Evolutionary conservation across 2,797 vertebrate genomes (phyloP).

Genomic region (Ctenosaura bakeri): DNA sequence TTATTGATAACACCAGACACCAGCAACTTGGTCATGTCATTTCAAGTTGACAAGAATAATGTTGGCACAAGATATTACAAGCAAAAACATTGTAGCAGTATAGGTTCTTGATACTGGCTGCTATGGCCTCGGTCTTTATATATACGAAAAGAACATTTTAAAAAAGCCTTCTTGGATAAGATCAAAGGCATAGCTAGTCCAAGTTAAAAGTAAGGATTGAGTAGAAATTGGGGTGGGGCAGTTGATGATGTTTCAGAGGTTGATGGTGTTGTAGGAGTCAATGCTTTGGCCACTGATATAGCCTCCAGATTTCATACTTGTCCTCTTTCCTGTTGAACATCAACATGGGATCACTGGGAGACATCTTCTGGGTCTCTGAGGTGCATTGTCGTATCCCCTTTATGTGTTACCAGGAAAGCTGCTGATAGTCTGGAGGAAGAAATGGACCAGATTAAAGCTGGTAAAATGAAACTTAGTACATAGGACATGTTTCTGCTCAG

Average conservation of each 20-base stretch:
- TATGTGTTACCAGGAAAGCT: background rate
- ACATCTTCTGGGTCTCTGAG: too few species aligned
- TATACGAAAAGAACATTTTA: background rate
- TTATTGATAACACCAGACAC: background rate
- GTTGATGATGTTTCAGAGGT: too few species aligned
- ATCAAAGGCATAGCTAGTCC: too few species aligned
- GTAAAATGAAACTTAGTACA: background rate
- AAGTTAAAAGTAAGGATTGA: too few species aligned
- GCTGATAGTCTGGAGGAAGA: background rate
- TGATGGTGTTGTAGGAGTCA: too few species aligned
- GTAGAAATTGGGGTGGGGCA: too few species aligned
- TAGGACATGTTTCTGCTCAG: background rate
- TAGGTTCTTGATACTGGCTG: background rate
- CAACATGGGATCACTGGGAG: too few species aligned
- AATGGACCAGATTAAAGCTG: background rate
- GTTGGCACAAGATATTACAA: background rate
- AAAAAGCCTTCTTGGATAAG: too few species aligned
- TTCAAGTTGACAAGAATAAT: conserved; percentile 1
- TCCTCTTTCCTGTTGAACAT: too few species aligned
- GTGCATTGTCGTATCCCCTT: background rate
- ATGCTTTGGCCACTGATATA: too few species aligned
- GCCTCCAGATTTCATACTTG: background rate
- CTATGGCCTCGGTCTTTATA: background rate
- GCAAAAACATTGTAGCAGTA: background rate
- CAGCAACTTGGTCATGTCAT: conserved; percentile 15